Evolutionary conservation across 2,797 vertebrate species (phyloP).

Genomic region (Pipistrellus nathusii): DNA sequence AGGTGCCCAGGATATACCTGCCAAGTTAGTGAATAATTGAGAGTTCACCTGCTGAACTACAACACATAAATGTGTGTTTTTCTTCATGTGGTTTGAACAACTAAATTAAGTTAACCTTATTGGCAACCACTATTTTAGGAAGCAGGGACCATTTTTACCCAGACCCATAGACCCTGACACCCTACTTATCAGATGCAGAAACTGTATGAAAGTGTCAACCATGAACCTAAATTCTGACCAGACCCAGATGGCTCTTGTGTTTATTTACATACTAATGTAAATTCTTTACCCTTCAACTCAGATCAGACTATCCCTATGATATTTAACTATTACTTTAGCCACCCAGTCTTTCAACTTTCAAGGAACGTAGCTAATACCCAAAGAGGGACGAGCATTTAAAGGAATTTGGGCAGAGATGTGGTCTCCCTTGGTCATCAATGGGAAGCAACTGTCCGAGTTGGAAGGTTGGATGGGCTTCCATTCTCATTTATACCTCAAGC

Average conservation of each 20-base stretch:
- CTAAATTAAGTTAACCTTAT: not conserved
- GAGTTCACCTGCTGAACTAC: not conserved
- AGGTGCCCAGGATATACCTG: not conserved
- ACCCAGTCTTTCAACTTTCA: not conserved
- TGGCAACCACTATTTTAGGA: not conserved
- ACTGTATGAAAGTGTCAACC: not conserved
- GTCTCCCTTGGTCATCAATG: not conserved
- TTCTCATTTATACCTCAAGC: not conserved
- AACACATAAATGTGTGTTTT: not conserved
- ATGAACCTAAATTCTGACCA: not conserved
- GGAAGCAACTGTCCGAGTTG: not conserved
- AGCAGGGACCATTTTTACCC: not conserved
- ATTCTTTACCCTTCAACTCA: not conserved
- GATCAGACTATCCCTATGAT: not conserved
- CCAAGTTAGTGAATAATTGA: not conserved
- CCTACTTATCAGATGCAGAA: not conserved
- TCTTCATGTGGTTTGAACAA: not conserved
- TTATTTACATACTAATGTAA: constrained; percentile 13
- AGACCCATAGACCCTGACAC: not conserved
- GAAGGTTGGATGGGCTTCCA: not conserved
- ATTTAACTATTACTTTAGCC: not conserved
- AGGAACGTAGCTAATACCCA: not conserved
- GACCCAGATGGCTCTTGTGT: not conserved
- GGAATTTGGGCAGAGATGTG: not conserved
- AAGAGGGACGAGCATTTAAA: not conserved